These are phyloP conservation scores for Microcebus lehilahytsara DNA, from an alignment of 2,113 vertebrate species.

Conservation along the genomic window DNA sequence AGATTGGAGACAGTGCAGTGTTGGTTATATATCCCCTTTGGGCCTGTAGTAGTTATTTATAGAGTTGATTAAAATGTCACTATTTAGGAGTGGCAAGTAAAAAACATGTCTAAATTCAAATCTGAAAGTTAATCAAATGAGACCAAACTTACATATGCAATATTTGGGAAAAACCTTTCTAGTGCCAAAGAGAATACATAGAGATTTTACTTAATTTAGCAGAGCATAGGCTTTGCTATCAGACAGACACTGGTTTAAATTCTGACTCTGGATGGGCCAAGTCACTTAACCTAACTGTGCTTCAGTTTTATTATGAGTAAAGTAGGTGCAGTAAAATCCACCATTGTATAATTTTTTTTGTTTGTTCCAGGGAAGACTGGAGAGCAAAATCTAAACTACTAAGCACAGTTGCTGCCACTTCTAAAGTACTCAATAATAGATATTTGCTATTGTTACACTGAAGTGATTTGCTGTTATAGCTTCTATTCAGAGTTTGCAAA, in stretches of 20 bases:
- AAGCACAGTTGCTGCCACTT: neutral
- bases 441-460: neutral
- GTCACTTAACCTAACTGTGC: neutral
- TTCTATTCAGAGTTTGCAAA: constrained; percentile 22
- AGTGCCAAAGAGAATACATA: neutral
- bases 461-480: neutral
- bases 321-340: neutral
- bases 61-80: neutral
- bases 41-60: neutral
- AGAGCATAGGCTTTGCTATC: neutral
- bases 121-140: neutral
- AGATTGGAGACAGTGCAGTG: accelerated
- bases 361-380: neutral
- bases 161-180: neutral
- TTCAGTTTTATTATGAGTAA: neutral
- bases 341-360: neutral
- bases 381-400: neutral
- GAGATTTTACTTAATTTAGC: neutral
- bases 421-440: neutral
- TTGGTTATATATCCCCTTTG: neutral
- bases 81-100: neutral
- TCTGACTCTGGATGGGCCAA: neutral
- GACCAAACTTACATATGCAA: neutral
- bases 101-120: neutral
- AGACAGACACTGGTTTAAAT: neutral